Conservation (phyloP, 2,888 invertebrate species). For the Esperia sulphurella region DNA sequence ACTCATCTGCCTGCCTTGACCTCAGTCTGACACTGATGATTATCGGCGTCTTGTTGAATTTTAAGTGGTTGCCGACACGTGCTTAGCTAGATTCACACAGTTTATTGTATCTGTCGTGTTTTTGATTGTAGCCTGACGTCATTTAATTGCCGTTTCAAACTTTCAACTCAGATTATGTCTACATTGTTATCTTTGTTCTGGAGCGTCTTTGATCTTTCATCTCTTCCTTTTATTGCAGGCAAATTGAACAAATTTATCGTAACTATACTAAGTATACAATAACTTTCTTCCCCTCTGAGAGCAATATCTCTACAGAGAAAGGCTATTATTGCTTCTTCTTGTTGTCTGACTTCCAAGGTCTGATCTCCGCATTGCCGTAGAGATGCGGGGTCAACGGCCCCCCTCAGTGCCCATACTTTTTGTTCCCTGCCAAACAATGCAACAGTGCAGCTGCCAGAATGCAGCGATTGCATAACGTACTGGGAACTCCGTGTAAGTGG, state of each 20-base stretch:
- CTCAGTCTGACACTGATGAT: conserved; percentile 2
- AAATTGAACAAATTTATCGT: neutral
- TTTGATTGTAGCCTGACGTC: no score
- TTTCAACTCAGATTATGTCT: neutral
- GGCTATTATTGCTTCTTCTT: neutral
- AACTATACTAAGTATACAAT: neutral
- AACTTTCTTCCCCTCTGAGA: neutral
- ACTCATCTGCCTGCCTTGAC: neutral
- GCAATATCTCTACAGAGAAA: neutral
- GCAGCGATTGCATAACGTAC: conserved; percentile 16
- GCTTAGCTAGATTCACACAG: no score
- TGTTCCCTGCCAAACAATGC: conserved; percentile 16
- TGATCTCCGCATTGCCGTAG: conserved; percentile 5
- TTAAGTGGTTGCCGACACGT: neutral
- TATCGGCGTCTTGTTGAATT: neutral
- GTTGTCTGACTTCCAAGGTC: conserved; percentile 6
- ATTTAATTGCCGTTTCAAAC: no score
- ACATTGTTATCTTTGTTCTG: neutral
- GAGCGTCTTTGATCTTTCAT: no score
- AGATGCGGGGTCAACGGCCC: conserved; percentile 13
- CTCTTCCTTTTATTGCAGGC: no score
- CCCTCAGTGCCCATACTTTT: conserved; percentile 7
- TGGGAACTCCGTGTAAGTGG: neutral
- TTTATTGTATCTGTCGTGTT: no score
- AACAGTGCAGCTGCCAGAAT: conserved; percentile 13